Evolutionary conservation across 2,797 vertebrate species (phyloP).

Genomic region (Nannoperca obscura): DNA sequence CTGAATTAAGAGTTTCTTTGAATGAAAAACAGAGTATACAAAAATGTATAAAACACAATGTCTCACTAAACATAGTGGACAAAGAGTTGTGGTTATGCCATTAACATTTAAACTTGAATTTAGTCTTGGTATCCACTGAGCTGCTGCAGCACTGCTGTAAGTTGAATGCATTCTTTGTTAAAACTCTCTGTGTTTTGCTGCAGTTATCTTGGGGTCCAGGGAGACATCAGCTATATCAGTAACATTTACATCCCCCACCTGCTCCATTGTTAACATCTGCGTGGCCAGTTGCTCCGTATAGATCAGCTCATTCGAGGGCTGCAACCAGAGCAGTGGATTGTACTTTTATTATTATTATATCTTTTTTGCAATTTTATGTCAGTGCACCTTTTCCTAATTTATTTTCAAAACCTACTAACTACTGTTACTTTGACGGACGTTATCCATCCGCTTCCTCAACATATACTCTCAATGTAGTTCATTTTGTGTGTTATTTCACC

Average conservation of each 20-base stretch:
- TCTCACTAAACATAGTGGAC: constrained; percentile 6
- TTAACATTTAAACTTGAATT: constrained; percentile 36
- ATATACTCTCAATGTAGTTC: not conserved
- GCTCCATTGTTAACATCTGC: too few relatives aligned
- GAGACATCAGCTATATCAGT: not conserved
- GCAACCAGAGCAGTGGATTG: too few relatives aligned
- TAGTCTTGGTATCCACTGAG: constrained; percentile 34
- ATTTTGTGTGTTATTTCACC: not conserved
- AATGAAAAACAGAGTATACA: not conserved
- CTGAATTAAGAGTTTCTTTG: not conserved
- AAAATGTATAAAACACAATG: not conserved
- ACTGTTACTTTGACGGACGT: not conserved
- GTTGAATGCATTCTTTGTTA: constrained; percentile 27
- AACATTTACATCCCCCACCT: not conserved
- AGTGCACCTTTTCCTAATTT: not conserved
- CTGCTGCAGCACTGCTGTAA: constrained; percentile 5
- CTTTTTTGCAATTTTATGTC: not conserved
- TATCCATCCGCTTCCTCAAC: not conserved
- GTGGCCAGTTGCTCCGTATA: too few relatives aligned
- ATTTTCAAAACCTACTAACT: too few relatives aligned
- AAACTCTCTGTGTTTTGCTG: constrained; percentile 19
- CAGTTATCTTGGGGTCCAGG: constrained; percentile 23
- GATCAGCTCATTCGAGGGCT: too few relatives aligned
- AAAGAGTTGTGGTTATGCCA: not conserved
- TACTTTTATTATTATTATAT: too few relatives aligned